phyloP scores from a whole-genome alignment of 2,797 vertebrate genomes.

The Malacoraja senta region DNA sequence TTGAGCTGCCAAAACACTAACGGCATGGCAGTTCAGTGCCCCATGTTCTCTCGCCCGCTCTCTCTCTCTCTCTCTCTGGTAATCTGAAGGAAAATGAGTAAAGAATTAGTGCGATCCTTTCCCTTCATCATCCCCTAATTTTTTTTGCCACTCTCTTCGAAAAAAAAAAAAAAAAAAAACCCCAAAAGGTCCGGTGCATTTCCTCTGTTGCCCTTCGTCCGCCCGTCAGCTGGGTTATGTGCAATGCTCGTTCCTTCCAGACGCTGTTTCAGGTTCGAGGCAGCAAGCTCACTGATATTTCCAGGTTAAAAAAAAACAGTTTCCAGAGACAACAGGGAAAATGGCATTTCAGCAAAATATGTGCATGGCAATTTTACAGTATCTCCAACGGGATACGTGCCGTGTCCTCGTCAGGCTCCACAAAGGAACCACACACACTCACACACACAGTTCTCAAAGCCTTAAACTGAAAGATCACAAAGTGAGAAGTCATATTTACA shows the following conservation, averaged over 20 bases:
- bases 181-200: background rate
- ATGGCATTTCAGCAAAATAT: background rate
- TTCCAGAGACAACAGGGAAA: constrained; percentile 8
- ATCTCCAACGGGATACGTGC: constrained; percentile 15
- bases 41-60: background rate
- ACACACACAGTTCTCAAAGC: constrained; percentile 17
- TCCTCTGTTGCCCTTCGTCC: background rate
- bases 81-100: constrained; percentile 33
- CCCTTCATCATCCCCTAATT: constrained; percentile 2
- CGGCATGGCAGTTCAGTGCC: constrained; percentile 31
- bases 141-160: background rate
- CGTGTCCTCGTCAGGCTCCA: background rate
- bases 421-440: background rate
- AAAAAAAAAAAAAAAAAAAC: background rate
- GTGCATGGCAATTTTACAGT: constrained; percentile 29
- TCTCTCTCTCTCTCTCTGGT: constrained; percentile 1
- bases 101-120: constrained; percentile 34
- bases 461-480: constrained; percentile 35
- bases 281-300: constrained; percentile 29
- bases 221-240: background rate
- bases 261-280: constrained; percentile 4
- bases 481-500: constrained; percentile 35
- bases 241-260: background rate
- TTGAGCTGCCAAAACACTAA: constrained; percentile 34
- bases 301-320: background rate